phyloP scores from a whole-genome alignment of 2,888 invertebrate genomes.

The Petrolisthes cinctipes region DNA sequence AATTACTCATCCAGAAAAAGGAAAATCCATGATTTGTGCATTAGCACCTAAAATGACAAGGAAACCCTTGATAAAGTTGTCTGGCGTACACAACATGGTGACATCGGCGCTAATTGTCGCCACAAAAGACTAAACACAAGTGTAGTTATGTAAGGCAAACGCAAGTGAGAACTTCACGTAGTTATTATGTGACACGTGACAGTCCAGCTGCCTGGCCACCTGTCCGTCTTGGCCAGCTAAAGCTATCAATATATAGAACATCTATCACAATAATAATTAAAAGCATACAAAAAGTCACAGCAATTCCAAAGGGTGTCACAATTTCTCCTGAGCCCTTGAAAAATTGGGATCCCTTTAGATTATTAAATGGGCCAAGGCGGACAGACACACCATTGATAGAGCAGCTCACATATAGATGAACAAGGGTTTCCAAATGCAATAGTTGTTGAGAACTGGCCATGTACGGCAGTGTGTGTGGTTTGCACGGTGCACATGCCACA shows the following conservation, averaged over 20 bases:
- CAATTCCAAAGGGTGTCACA: constrained; percentile 67
- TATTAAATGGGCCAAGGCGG: constrained; percentile 58
- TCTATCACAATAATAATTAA: constrained; percentile 64
- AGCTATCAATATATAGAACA: constrained; percentile 64
- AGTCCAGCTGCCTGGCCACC: constrained; percentile 60
- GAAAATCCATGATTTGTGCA: constrained; percentile 62
- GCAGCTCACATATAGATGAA: constrained; percentile 59
- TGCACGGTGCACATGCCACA: constrained; percentile 54
- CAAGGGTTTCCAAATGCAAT: constrained; percentile 64
- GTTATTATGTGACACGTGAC: constrained; percentile 62
- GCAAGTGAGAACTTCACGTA: constrained; percentile 62
- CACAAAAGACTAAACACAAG: constrained; percentile 61
- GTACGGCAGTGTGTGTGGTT: constrained; percentile 59
- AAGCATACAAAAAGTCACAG: constrained; percentile 64
- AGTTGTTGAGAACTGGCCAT: constrained; percentile 65
- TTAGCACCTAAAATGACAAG: constrained; percentile 63
- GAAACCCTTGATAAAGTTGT: constrained; percentile 63
- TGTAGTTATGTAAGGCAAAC: constrained; percentile 62
- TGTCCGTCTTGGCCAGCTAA: constrained; percentile 63
- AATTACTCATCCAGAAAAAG: constrained; percentile 50
- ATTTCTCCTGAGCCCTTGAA: constrained; percentile 69
- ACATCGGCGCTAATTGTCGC: constrained; percentile 47
- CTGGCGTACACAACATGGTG: constrained; percentile 55
- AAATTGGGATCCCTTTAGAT: constrained; percentile 67
- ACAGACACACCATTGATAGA: constrained; percentile 51